These are phyloP conservation scores for Ctenosaura bakeri DNA, from an alignment of 2,797 vertebrate genomes.

Conservation along the genomic window DNA sequence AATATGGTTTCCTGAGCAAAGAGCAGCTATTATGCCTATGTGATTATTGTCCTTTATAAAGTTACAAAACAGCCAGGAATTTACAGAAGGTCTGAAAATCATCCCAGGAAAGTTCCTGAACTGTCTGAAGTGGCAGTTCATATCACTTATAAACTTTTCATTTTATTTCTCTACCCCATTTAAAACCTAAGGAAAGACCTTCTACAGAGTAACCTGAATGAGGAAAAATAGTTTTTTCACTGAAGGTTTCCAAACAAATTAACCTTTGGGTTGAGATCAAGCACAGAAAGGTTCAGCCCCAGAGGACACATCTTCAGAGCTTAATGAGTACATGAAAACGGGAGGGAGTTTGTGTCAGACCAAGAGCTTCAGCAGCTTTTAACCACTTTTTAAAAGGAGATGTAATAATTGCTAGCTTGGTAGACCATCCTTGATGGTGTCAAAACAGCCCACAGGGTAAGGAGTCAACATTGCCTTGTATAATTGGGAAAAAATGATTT, in stretches of 20 bases:
- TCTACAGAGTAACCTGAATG: constrained; percentile 33
- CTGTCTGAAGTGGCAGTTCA: constrained; percentile 14
- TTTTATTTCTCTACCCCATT: constrained; percentile 26
- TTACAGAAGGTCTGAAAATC: constrained; percentile 26
- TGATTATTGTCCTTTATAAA: constrained; percentile 12
- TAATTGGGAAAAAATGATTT: background rate
- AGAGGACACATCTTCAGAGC: constrained; percentile 24
- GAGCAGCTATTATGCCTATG: background rate
- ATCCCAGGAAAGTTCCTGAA: constrained; percentile 21
- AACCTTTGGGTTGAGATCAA: constrained; percentile 56
- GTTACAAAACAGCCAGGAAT: background rate
- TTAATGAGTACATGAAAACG: constrained; percentile 40
- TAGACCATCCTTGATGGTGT: constrained; percentile 11
- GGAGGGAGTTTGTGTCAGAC: background rate
- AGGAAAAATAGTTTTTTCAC: constrained; percentile 30
- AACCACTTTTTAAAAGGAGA: constrained; percentile 11
- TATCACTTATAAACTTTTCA: constrained; percentile 28
- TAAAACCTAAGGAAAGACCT: constrained; percentile 14
- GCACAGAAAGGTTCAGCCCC: background rate
- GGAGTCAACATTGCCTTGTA: constrained; percentile 27
- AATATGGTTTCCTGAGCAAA: background rate
- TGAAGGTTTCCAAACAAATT: constrained; percentile 62
- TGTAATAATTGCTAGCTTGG: constrained; percentile 17
- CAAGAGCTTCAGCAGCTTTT: constrained; percentile 31
- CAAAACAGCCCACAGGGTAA: constrained; percentile 22